A percentile compares a stretch with the other conserved stretches of the same genome.
These are phyloP conservation scores for Scarus forsteni DNA, from an alignment of 2,797 vertebrate genomes.

Conservation along the genomic window DNA sequence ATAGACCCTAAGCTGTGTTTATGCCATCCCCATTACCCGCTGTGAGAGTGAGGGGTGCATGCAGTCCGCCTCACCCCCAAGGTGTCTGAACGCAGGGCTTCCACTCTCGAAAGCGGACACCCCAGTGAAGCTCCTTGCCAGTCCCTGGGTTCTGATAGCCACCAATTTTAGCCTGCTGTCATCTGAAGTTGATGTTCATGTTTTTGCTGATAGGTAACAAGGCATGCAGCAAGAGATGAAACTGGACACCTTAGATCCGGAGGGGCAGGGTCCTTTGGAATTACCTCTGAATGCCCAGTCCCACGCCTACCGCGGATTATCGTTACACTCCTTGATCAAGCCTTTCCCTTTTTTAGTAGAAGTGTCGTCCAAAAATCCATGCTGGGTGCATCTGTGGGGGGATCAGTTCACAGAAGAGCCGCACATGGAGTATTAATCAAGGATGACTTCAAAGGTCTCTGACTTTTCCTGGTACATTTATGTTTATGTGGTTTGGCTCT, in stretches of 20 bases:
- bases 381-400: slow-evolving; percentile 35
- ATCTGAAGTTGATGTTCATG: slow-evolving; percentile 81
- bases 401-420: slow-evolving; percentile 60
- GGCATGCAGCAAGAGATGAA: slow-evolving; percentile 69
- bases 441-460: slow-evolving; percentile 48
- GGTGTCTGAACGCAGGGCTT: slow-evolving; percentile 72
- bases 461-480: slow-evolving; percentile 46
- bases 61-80: slow-evolving; percentile 45
- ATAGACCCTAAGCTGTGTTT: slow-evolving; percentile 55
- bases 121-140: slow-evolving; percentile 55
- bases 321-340: slow-evolving; percentile 78
- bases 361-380: slow-evolving; percentile 42
- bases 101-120: slow-evolving; percentile 77
- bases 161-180: slow-evolving; percentile 83
- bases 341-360: slow-evolving; percentile 80
- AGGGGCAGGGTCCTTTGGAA: slow-evolving; percentile 76
- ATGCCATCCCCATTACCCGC: slow-evolving; percentile 41
- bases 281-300: slow-evolving; percentile 56
- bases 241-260: slow-evolving; percentile 72
- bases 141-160: slow-evolving; percentile 78
- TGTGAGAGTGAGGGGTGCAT: slow-evolving; percentile 27
- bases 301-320: slow-evolving; percentile 64
- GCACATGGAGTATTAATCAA: slow-evolving; percentile 64
- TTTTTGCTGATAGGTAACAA: slow-evolving; percentile 78
- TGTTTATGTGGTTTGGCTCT: slow-evolving; percentile 26